These are phyloP conservation scores for Paguma larvata DNA, from an alignment of 2,797 vertebrate species.

Conservation along the genomic window DNA sequence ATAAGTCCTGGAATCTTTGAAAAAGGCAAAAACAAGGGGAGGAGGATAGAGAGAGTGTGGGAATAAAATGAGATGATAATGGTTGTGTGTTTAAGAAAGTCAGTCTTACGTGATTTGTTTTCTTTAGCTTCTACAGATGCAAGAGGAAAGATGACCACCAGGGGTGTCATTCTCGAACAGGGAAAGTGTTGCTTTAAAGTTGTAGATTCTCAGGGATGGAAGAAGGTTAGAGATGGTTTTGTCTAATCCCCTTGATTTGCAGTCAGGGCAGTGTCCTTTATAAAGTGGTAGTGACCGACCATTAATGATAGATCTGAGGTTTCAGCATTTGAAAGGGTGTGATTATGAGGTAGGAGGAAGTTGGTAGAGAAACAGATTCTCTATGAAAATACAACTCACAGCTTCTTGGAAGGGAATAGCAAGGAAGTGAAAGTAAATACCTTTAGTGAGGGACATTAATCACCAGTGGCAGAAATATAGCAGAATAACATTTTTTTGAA, in stretches of 20 bases:
- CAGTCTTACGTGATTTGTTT: neutral
- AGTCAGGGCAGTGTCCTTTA: neutral
- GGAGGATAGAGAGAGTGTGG: neutral
- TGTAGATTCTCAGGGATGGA: neutral
- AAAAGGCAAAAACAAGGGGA: neutral
- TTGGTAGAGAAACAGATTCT: conserved; percentile 3
- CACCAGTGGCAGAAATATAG: neutral
- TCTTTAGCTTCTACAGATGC: neutral
- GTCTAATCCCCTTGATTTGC: neutral
- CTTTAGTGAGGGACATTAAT: neutral
- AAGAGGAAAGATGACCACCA: neutral
- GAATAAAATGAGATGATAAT: conserved; percentile 14
- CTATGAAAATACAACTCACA: neutral
- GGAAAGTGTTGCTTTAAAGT: neutral
- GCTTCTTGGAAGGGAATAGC: neutral
- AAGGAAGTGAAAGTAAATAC: neutral
- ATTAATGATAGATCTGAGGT: too few relatives aligned
- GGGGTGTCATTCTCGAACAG: neutral
- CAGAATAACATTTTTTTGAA: neutral
- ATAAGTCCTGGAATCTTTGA: conserved; percentile 66
- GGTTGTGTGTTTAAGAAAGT: neutral
- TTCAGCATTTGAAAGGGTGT: neutral
- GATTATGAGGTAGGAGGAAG: neutral
- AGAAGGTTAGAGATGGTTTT: neutral
- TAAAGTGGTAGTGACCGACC: neutral